Base-by-base conservation (phyloP, 37 sponge, comb jelly and placozoan species). In the Ephydatia muelleri region DNA sequence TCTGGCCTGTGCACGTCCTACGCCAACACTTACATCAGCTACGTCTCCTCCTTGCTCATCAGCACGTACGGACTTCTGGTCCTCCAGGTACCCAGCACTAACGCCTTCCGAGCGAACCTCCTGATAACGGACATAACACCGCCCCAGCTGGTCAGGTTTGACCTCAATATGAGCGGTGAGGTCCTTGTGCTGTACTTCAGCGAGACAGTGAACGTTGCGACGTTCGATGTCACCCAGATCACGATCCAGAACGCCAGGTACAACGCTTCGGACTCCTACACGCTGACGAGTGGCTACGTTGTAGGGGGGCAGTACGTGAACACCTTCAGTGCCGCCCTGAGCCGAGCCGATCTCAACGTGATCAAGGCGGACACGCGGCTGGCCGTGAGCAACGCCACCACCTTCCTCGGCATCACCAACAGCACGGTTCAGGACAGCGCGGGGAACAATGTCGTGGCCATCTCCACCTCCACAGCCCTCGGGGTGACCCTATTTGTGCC, bases 331-430 rank as follows among this genome's bases (percentile, higher is more conserved):
- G 66, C 92, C 28, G 78, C 71, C 49, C 80, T 97, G 5, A 89
- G 90, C 9, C 35, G 86, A 71, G 90, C 86, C 14, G 97, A 97
- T 70, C 81, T 97, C 34, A 97, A 97, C 73, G 31, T 38, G 36
- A 84, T 95, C 76, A 95, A 95, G 80, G 23, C 87, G 16, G 49
- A 82, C 26, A 81, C 79, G 13, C 74, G 74, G 29, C 43, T 93
- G 11, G 94, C 93, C 38, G 79, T 87, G 16, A 72, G 75, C 25
- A 31, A 64, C 14, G 32, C 68, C 64, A 73, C 92, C 28, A 92
- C 95, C n/a, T 96, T 82, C 76, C 39, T 96, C 5, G 40, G 74
- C 14, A 26, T 92, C 43, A 83, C 93, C 13, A 43, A 48, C 27
- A 83, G 79, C 27, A 73, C 84, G 1, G 80, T 96, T 67, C 12